Evolutionary conservation across 2,888 invertebrate species (phyloP), one percentile per base, ranked within the genome.

Genomic region (Eristalinus aeneus): DNA sequence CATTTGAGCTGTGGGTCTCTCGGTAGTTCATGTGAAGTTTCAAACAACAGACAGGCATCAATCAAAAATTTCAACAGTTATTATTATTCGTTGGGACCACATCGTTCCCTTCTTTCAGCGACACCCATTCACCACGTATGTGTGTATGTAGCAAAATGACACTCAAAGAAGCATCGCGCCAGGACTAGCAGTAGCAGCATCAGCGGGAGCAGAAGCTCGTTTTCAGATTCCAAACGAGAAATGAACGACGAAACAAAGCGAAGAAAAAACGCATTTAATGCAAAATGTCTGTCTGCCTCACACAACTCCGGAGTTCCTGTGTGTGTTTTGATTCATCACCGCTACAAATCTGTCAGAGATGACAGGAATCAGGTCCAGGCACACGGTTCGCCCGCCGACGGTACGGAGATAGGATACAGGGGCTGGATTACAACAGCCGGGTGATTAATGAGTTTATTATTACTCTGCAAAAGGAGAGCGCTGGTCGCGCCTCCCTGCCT

Each of bases 381-480:
- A 86, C 73, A 82, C 77, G 67, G 82, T 73, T 78, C 54, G 76
- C 12, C 71, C 46, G 16, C 72, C 69, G 27, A 27, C 27, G 58
- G 58, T 64, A 69, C 53, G 56, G 20, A 68, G 56, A 77, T 72
- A 58, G 82, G 82, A 77, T 73, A 76, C 72, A 58, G 77, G 69
- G 73, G 71, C 86, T 78, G 82, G 86, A 82, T 86, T 86, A 86
- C 86, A 86, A 86, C 86, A 81, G 86, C 46, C 81, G 77, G 69
- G 82, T 86, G 86, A 86, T 86, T 86, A 86, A 86, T 86, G 86
- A 86, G 86, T 86, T 82, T 86, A 86, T 86, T 86, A 86, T 86
- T 86, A 86, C 86, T 86, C 82, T 36, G 72, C 77, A 82, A 76
- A 82, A 82, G 65, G 86, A 74, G 82, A 77, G 67, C 63, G 80